phyloP scores from a whole-genome alignment of 1,140 invertebrate species.

The Trachymyrmex septentrionalis region DNA sequence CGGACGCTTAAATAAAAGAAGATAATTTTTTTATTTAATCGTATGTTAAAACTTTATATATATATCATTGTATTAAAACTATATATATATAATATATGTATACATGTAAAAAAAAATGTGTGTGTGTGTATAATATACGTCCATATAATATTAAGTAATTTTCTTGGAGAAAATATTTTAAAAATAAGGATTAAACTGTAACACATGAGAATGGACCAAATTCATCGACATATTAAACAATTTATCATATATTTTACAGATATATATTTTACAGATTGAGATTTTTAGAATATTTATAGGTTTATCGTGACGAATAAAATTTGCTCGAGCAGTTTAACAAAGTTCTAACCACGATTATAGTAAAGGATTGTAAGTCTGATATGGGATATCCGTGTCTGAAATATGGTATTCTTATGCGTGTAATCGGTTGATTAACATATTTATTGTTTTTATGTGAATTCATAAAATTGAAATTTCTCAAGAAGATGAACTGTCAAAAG shows the following conservation, averaged over 20 bases:
- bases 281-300: background rate
- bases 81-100: too few relatives aligned
- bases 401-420: background rate
- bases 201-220: background rate
- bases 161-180: slow-evolving; percentile 10
- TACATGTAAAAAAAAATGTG: too few relatives aligned
- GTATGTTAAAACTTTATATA: too few relatives aligned
- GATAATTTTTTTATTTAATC: background rate
- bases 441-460: background rate
- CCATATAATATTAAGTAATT: background rate
- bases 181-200: background rate
- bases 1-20: background rate
- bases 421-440: background rate
- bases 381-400: background rate
- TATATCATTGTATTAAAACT: too few relatives aligned
- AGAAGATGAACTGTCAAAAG: background rate
- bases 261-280: background rate
- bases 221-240: slow-evolving; percentile 70
- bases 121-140: background rate
- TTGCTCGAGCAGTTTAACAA: background rate
- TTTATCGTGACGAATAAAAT: background rate
- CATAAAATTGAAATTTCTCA: background rate
- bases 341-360: background rate
- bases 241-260: too few relatives aligned
- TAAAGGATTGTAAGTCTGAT: background rate